Percentiles rank a stretch among this genome's conserved stretches.
phyloP scores from a whole-genome alignment of 2,888 invertebrate genomes.

The Dusona sp. region DNA sequence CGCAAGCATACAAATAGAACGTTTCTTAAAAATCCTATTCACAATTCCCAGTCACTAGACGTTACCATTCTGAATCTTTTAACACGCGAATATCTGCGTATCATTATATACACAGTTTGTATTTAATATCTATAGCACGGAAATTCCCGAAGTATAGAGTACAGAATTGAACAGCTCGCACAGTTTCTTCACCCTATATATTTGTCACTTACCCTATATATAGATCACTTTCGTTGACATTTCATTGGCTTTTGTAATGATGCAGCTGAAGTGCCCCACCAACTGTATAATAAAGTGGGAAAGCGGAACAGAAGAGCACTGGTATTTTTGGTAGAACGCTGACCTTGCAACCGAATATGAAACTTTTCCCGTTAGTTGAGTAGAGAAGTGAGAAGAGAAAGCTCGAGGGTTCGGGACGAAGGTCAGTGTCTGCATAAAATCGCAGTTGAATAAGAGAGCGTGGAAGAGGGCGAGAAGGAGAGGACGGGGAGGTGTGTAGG shows the following conservation, averaged over 20 bases:
- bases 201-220: not conserved
- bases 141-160: not conserved
- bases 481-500: slow-evolving; percentile 60
- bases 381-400: slow-evolving; percentile 62
- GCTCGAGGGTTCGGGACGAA: slow-evolving; percentile 77
- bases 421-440: slow-evolving; percentile 85
- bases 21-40: not conserved
- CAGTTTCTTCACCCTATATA: not conserved
- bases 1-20: not conserved
- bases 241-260: not conserved
- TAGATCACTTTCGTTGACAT: not conserved
- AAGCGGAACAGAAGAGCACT: not conserved
- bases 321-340: slow-evolving; percentile 67
- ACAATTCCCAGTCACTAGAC: not conserved
- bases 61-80: not conserved
- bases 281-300: not conserved
- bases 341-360: slow-evolving; percentile 84
- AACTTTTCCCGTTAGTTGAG: slow-evolving; percentile 82
- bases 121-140: not conserved
- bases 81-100: not conserved
- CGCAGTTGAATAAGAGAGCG: slow-evolving; percentile 66
- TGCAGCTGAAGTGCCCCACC: not conserved
- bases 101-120: not conserved
- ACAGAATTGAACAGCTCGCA: not conserved
- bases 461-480: slow-evolving; percentile 26